A percentile compares a stretch with the other conserved stretches of the same genome.
Evolutionary conservation across 2,888 invertebrate species (phyloP).

Genomic region (Pseudococcus viburni): DNA sequence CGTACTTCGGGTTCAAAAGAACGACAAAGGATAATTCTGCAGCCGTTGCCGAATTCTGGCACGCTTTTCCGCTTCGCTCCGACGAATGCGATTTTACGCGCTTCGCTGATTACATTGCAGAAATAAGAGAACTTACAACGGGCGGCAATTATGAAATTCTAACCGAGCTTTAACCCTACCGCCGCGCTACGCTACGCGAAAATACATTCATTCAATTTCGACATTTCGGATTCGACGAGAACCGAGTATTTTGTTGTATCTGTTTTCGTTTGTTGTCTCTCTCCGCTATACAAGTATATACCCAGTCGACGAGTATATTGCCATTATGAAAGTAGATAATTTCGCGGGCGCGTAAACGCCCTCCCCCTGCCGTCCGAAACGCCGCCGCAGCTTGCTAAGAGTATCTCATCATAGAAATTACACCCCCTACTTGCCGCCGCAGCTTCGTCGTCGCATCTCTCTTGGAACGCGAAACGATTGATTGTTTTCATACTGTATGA

Average conservation of each 20-base stretch:
- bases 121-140: constrained; percentile 57
- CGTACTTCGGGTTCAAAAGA: constrained; percentile 52
- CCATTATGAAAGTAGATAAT: constrained; percentile 41
- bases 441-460: background rate
- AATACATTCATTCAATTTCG: constrained; percentile 54
- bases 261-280: constrained; percentile 47
- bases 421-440: background rate
- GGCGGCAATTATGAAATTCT: constrained; percentile 62
- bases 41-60: constrained; percentile 64
- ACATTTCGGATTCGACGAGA: constrained; percentile 20
- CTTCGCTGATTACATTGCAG: constrained; percentile 63
- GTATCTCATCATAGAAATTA: constrained; percentile 29
- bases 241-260: constrained; percentile 41
- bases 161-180: constrained; percentile 53
- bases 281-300: background rate
- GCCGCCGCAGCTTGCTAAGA: background rate
- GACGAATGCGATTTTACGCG: constrained; percentile 59
- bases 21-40: constrained; percentile 64
- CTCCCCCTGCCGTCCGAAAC: background rate
- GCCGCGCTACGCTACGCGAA: background rate
- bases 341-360: constrained; percentile 13
- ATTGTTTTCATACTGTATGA: constrained; percentile 3
- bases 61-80: constrained; percentile 66
- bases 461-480: background rate
- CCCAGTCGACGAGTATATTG: constrained; percentile 6